Evolutionary conservation across 2,113 vertebrate species (phyloP).

Genomic region (Chaetorhynchus papuensis): DNA sequence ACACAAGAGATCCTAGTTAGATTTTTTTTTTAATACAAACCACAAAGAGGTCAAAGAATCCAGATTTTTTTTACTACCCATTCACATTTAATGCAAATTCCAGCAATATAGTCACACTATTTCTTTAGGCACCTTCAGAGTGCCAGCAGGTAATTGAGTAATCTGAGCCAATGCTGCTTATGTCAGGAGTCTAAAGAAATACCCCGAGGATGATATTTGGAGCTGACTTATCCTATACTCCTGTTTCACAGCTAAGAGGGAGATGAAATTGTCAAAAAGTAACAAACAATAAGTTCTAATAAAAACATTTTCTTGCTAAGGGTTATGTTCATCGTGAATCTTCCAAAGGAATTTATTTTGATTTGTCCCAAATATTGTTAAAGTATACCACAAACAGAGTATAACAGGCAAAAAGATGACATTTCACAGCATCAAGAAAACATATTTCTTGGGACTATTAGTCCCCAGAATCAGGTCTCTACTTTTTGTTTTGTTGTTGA

Average conservation of each 20-base stretch:
- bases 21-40: slow-evolving; percentile 1
- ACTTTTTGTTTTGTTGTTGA: neutral
- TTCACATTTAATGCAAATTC: slow-evolving; percentile 53
- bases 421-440: neutral
- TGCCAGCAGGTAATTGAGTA: slow-evolving; percentile 47
- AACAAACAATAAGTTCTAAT: neutral
- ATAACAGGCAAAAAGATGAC: neutral
- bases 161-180: slow-evolving; percentile 4
- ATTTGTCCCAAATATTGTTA: neutral
- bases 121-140: slow-evolving; percentile 39
- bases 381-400: neutral
- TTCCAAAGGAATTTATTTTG: neutral
- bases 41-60: slow-evolving; percentile 36
- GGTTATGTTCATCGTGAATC: neutral
- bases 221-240: neutral
- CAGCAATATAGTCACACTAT: slow-evolving; percentile 1
- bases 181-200: slow-evolving; percentile 13
- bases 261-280: neutral
- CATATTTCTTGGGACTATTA: neutral
- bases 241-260: neutral
- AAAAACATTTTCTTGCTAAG: neutral
- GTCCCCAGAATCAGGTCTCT: neutral
- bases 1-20: neutral
- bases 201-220: slow-evolving; percentile 5
- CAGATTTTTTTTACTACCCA: neutral